A percentile compares a stretch with the other conserved stretches of the same genome.
Conservation (phyloP, 2,113 vertebrate genomes). For the Brachyhypopomus gauderio region DNA sequence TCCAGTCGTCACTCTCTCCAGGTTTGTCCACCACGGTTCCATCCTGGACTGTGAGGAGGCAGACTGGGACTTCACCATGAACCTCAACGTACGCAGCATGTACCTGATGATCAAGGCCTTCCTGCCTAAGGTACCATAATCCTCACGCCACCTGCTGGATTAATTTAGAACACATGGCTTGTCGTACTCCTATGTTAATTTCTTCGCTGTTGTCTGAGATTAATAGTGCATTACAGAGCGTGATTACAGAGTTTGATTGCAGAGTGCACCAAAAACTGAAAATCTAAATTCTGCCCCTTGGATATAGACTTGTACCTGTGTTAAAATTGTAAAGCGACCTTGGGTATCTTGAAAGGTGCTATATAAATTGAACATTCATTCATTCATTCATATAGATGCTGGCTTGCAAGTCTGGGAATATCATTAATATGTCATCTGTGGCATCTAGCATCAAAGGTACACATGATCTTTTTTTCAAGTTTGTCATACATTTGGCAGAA, state of each 20-base stretch:
- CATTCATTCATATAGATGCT: constrained; percentile 83
- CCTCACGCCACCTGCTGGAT: constrained; percentile 27
- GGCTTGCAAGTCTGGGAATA: constrained; percentile 87
- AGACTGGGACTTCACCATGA: constrained; percentile 95
- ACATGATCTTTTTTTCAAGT: background rate
- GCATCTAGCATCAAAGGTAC: constrained; percentile 95
- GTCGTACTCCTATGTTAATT: constrained; percentile 25
- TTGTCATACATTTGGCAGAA: background rate
- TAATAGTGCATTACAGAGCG: constrained; percentile 17
- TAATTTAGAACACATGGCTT: constrained; percentile 20
- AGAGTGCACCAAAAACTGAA: too few relatives aligned
- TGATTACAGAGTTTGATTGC: too few relatives aligned
- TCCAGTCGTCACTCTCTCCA: constrained; percentile 51
- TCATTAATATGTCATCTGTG: constrained; percentile 96
- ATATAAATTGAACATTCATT: too few relatives aligned
- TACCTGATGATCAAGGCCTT: constrained; percentile 92
- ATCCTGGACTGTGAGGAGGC: constrained; percentile 89
- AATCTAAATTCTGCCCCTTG: too few relatives aligned
- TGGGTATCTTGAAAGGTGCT: too few relatives aligned
- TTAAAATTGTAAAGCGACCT: too few relatives aligned
- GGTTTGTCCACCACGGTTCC: constrained; percentile 91
- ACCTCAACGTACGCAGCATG: constrained; percentile 91
- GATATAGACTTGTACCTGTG: too few relatives aligned
- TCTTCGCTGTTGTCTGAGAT: background rate
- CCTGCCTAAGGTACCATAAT: constrained; percentile 84